Evolutionary conservation across 2,888 invertebrate genomes (phyloP), one percentile per base, ranked within the genome.

Genomic region (Apamea monoglypha): DNA sequence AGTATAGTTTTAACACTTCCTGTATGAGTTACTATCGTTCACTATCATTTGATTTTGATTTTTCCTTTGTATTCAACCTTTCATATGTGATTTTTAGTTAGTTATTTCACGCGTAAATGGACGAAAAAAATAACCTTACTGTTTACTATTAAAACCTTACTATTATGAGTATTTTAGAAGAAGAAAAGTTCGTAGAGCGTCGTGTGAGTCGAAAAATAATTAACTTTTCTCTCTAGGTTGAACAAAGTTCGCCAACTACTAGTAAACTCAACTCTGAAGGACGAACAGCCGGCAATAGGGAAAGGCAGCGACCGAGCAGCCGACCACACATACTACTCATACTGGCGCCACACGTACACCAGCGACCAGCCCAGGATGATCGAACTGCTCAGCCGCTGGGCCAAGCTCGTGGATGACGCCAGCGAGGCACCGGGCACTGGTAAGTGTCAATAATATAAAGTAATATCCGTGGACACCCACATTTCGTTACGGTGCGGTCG

Each of bases 211-310:
- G 8, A 36, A 63, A 53, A 40, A 29, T 76, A 64, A 68, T 36
- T 66, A 18, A 44, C 36, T 78, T 21, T 50, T 14, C 10, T 64
- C 7, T 40, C 0, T 90, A 97, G 97, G 81, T 94, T 99, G 40
- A 97, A 96, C 68, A 97, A 98, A 76, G 98, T 97, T 0, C 98
- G 98, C 21, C 97, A 97, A 90, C 95, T 98, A 84, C 93, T 98
- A 0, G 98, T 98, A 81, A 97, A 98, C 94, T 82, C 93, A 0
- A 91, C 94, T 0, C 94, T 98, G 1, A 93, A 93, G 0, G 95
- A 97, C 81, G 98, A 98, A 87, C 90, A 61, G 7, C 80, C 93
- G 1, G 93, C 93, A n/a, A 85, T 76, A 0, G 91, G 92, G 0
- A 84, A 81, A 18, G 91, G 93, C 32, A 85, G 88, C 10, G 91